A percentile compares a stretch with the other conserved stretches of the same genome.
Conservation (phyloP, 1,140 invertebrate genomes). For the Drosophila rhopaloa region DNA sequence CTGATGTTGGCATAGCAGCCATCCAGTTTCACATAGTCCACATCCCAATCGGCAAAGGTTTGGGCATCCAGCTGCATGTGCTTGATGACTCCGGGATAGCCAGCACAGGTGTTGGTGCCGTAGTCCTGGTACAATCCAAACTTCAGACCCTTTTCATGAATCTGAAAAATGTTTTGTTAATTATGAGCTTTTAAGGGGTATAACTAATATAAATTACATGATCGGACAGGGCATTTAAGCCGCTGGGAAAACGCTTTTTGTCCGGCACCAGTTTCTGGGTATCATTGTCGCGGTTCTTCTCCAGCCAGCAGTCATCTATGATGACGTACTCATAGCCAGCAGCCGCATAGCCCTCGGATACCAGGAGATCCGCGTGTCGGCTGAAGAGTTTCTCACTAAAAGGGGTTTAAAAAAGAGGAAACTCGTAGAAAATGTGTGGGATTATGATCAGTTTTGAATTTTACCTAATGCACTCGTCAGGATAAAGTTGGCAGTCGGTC, state of each 20-base stretch:
- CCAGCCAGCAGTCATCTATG: constrained; percentile 96
- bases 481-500: constrained; percentile 96
- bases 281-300: constrained; percentile 87
- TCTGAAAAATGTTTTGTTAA: constrained; percentile 84
- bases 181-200: background rate
- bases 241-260: constrained; percentile 91
- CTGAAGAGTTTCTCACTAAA: constrained; percentile 92
- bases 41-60: constrained; percentile 94
- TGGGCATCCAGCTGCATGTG: constrained; percentile 91
- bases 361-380: constrained; percentile 92
- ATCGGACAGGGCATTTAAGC: constrained; percentile 91
- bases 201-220: constrained; percentile 87
- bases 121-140: constrained; percentile 96
- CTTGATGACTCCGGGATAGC: constrained; percentile 93
- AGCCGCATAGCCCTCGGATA: constrained; percentile 91
- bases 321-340: constrained; percentile 94
- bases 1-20: constrained; percentile 91
- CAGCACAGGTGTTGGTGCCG: constrained; percentile 92
- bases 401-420: background rate
- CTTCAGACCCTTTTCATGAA: constrained; percentile 92
- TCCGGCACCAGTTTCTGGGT: constrained; percentile 90
- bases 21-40: constrained; percentile 96
- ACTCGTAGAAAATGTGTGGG: background rate
- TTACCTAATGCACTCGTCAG: constrained; percentile 96
- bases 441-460: background rate